Evolutionary conservation across 2,113 vertebrate species (phyloP), one percentile per base, ranked within the genome.

Genomic region (Neoarius graeffei): DNA sequence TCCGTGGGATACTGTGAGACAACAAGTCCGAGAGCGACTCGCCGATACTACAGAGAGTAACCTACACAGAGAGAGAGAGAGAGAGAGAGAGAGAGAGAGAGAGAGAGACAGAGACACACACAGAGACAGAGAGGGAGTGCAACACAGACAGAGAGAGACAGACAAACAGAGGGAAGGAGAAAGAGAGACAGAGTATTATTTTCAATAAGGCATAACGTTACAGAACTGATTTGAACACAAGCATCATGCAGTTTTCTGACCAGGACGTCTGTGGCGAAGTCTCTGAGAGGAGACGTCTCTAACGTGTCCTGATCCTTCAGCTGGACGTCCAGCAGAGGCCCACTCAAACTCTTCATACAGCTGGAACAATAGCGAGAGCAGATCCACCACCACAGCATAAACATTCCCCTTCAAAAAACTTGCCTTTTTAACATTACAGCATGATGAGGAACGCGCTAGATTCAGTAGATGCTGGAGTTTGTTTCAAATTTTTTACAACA

Each of bases 291-390:
- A 91, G 97, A 96, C 60, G 92, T 92, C 74, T 92, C 92, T 83
- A 93, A 88, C 14, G 95, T 95, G 89, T 97, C 97, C 5, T 92
- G 92, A 74, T 96, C 93, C 50, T 95, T 94, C 73, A 99, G 94
- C 14, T 96, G 96, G 59, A 96, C 95, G 88, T 95, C 94, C 93
- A 99, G 87, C 86, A 99, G 92, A 9, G 97, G 97, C 86, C 94
- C 95, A 88, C 95, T 95, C 91, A 99, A 94, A 91, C 95, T 95
- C 95, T 96, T 98, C 95, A 98, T 97, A 93, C 97, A 98, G 94
- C 98, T 99, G 92, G 73, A 94, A 91, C 50, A 6, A 83, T 27
- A 92, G 1, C 69, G 81, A 84, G 25, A 86, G 1, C 35, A 54
- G n/a, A 4, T 8, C 11, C 17, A 20, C 23, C 25, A 14, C 23